A percentile compares a stretch with the other conserved stretches of the same genome.
phyloP scores from a whole-genome alignment of 2,888 invertebrate species.

The Prosapia bicincta region DNA sequence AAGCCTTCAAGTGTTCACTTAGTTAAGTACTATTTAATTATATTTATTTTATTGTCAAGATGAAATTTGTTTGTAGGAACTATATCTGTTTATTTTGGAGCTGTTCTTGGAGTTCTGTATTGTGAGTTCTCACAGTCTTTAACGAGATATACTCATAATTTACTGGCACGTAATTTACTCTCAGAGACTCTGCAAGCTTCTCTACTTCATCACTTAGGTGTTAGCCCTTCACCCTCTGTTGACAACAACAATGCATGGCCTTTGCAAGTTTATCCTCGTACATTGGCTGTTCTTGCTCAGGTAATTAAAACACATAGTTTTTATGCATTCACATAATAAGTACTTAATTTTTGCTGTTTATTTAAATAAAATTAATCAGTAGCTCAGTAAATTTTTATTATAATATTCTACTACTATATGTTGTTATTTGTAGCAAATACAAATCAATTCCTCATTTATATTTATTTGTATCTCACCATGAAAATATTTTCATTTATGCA shows the following conservation, averaged over 20 bases:
- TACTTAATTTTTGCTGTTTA: too few relatives aligned
- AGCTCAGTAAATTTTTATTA: not conserved
- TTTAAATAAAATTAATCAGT: not conserved
- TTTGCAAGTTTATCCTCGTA: conserved; percentile 73
- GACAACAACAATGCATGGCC: conserved; percentile 66
- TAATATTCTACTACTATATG: not conserved
- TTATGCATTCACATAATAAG: too few relatives aligned
- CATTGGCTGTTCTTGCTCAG: conserved; percentile 77
- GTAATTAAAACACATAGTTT: conserved; percentile 48
- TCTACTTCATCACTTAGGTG: conserved; percentile 67
- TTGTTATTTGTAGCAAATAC: too few relatives aligned
- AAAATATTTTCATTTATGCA: too few relatives aligned
- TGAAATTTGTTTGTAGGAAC: conserved; percentile 52
- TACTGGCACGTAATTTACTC: conserved; percentile 67
- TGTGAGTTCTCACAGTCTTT: conserved; percentile 73
- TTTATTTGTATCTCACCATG: too few relatives aligned
- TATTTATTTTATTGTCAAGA: not conserved
- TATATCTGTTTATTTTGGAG: conserved; percentile 70
- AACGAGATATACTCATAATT: conserved; percentile 71
- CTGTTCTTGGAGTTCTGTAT: conserved; percentile 65
- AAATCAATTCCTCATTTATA: too few relatives aligned
- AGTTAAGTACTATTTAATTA: not conserved
- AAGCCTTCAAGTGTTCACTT: too few relatives aligned
- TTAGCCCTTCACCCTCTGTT: conserved; percentile 64
- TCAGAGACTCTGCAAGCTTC: conserved; percentile 66